Conservation (phyloP, 2,888 invertebrate species). For the Trissoscelio sp. region DNA sequence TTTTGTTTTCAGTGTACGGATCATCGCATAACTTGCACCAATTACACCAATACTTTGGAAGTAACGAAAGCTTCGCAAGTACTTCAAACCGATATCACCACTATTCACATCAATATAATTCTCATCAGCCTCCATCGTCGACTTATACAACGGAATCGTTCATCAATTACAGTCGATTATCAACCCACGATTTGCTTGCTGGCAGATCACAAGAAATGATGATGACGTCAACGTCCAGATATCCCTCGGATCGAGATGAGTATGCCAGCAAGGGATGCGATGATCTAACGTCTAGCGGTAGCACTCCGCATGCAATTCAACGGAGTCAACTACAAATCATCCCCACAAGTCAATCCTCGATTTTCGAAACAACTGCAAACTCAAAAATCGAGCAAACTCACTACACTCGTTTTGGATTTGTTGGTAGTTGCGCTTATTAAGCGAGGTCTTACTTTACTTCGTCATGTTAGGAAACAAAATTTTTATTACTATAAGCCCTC, state of each 20-base stretch:
- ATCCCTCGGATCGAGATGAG: conserved; percentile 68
- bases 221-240: conserved; percentile 43
- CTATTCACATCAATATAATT: conserved; percentile 77
- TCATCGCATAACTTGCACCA: conserved; percentile 79
- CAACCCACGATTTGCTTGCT: conserved; percentile 75
- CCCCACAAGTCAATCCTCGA: conserved; percentile 73
- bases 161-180: conserved; percentile 78
- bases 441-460: background rate
- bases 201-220: conserved; percentile 74
- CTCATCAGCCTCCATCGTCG: conserved; percentile 74
- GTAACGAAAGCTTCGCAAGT: conserved; percentile 79
- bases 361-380: conserved; percentile 74
- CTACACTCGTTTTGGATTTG: conserved; percentile 78
- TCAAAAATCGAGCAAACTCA: conserved; percentile 79
- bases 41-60: conserved; percentile 80
- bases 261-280: conserved; percentile 71
- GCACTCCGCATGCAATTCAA: conserved; percentile 68
- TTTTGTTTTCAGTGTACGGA: conserved; percentile 80
- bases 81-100: conserved; percentile 79
- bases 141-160: conserved; percentile 79
- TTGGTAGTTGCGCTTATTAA: conserved; percentile 81
- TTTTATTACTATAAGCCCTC: too few species aligned
- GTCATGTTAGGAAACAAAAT: too few species aligned
- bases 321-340: conserved; percentile 74
- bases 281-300: conserved; percentile 12